Base-by-base conservation (phyloP, 37 sponge, comb jelly and placozoan species). In the Lycopodina hypogea region DNA sequence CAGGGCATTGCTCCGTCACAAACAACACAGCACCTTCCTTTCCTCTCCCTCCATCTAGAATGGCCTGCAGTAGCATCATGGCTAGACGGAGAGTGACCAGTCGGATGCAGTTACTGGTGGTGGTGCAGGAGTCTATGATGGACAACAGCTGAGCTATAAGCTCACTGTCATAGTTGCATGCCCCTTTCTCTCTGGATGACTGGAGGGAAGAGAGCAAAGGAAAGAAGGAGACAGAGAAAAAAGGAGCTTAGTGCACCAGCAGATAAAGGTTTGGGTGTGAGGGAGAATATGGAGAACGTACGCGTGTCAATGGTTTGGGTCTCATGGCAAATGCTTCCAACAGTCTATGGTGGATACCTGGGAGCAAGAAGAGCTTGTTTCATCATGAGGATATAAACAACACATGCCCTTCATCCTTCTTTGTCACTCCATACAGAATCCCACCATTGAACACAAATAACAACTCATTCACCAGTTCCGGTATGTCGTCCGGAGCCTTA, bases 251-350 rank as follows among this genome's bases (percentile, higher is more conserved):
- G 24, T 60, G 4, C 61, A 60, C 4, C 12, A 28, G 61, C 24
- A 60, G 61, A 28, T 29, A 60, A 60, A 60, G 29, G 29, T 60
- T 60, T 29, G 24, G 61, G n/a, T n/a, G n/a, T 23, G 61, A 6
- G 29, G 3, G 29, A 12, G 24, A 60, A 28, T 28, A 60, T 29
- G 7, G 61, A 60, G 32, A 65, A 70, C 74, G 51, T 29, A 73
- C 74, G 9, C 48, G 48, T 12, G 48, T 4, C 32, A 15, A 30
- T 33, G 55, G 3, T 33, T 24, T 28, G 11, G 77, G 72, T 48
- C 50, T 79, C 34, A 87, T 78, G 29, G 82, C 77, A 55, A 87
- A 87, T 9, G 88, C 88, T 59, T 87, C 88, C 45, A 87, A 67
- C 37, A 87, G 83, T 41, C 23, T 66, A 30, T 56, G 72, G 38